Evolutionary conservation across 2,888 invertebrate genomes (phyloP), one percentile per base, ranked within the genome.

Genomic region (Hirtodrosophila confusa): DNA sequence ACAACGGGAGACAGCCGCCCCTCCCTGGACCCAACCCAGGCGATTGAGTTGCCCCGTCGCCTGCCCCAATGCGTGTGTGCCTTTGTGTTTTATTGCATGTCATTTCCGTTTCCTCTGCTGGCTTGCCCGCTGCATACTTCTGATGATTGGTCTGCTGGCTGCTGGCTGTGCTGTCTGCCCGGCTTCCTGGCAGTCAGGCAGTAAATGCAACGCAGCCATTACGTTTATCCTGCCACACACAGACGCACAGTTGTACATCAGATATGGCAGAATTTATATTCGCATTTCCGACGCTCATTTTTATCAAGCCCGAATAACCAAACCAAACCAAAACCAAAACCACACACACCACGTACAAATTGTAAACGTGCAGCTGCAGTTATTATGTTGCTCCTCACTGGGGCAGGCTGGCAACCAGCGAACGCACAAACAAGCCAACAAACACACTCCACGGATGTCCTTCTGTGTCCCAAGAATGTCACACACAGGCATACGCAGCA

Each of bases 21-120:
- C 29, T 23, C 8, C 17, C 7, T 17, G 12, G 29, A 7, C 35
- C 9, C 53, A 35, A 24, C 6, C 12, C 44, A 39, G 10, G 31
- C 31, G 31, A 50, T 45, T 37, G 56, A 27, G 33, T 8, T 41
- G 36, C 44, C 10, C 24, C 50, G 47, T 50, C 41, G 44, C 51
- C 29, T 44, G 24, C 11, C 60, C 43, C 64, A 44, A 68, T 80
- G 84, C 76, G 74, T 86, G 74, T 86, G 75, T 64, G 74, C 71
- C 84, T 89, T 89, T 86, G 86, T 90, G 90, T 89, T 90, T 90
- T 90, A 90, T 90, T 90, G 80, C 90, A 86, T 87, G 87, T 78
- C 90, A 90, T 89, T 90, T 90, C 90, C 90, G 89, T 79, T 88
- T 90, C 90, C 90, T 80, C 48, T 69, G 69, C 57, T 66, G 60